Evolutionary conservation across 2,113 vertebrate genomes (phyloP).

Genomic region (Pseudopipra pipra): DNA sequence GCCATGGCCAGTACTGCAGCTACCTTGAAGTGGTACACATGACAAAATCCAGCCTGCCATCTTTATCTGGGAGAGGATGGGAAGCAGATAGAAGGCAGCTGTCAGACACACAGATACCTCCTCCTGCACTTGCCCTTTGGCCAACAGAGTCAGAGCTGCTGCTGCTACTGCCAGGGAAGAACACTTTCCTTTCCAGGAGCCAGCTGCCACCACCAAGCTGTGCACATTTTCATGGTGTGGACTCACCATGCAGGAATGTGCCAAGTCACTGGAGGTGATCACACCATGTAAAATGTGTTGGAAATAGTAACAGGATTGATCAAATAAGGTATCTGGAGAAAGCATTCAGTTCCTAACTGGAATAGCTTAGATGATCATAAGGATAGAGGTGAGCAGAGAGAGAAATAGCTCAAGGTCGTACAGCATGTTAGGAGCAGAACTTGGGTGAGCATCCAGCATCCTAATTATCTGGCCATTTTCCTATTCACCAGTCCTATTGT

Average conservation of each 20-base stretch:
- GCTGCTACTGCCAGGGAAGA: not conserved
- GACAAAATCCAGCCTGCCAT: not conserved
- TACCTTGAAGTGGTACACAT: accelerated
- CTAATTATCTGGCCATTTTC: not conserved
- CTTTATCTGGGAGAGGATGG: not conserved
- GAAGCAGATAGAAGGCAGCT: not conserved
- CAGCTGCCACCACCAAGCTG: not conserved
- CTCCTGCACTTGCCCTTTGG: not conserved
- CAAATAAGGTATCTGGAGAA: not conserved
- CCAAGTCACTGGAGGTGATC: not conserved
- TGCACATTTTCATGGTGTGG: accelerated
- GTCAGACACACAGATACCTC: not conserved
- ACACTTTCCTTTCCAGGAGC: not conserved
- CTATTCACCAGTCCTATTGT: not conserved
- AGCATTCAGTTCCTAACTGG: not conserved
- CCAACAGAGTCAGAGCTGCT: not conserved
- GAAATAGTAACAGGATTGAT: not conserved
- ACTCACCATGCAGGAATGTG: not conserved
- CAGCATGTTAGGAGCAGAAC: not conserved
- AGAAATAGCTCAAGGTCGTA: not conserved
- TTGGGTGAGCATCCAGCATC: not conserved
- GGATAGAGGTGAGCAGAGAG: not conserved
- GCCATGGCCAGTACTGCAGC: not conserved
- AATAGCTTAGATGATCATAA: not conserved
- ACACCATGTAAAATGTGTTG: not conserved